Base-by-base conservation (phyloP, 2,888 invertebrate species). In the Amorpha juglandis region DNA sequence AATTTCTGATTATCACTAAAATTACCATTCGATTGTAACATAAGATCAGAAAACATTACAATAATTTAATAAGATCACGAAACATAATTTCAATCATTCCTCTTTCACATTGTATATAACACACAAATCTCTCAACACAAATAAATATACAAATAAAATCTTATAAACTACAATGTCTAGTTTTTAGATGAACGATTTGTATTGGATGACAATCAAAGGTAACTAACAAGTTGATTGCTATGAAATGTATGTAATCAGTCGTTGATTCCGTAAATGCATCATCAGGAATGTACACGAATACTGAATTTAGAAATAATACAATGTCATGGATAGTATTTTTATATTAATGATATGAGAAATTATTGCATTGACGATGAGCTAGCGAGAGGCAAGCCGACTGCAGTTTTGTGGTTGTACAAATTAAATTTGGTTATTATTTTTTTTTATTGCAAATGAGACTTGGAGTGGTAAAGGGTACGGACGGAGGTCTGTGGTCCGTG, bases 111-210 rank as follows among this genome's bases (percentile, higher is more conserved):
- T 77, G 76, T 76, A 80, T 80, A 82, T 86, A 80, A 84, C 84
- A 86, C 86, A 81, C n/a, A n/a, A n/a, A 89, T 85, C 78, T 80
- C 76, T 80, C 79, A 58, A 88, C 84, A 89, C 58, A 87, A 84
- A 86, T 88, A 90, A 88, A 89, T 88, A 88, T 83, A 78, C 79
- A 81, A 86, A 81, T 82, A 83, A 82, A 80, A 81, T 74, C 78
- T 77, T 78, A 80, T 66, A 6, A 71, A 67, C 73, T 70, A 77
- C 73, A 75, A 65, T 70, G 70, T 74, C 69, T 73, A 65, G 73
- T 74, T 51, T 65, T 62, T 70, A 70, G 69, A 72, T 68, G 69
- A 64, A 67, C 75, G 75, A 72, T 68, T 75, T 77, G 72, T 73
- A 70, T 70, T 63, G 50, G 63, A 69, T 74, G 74, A 74, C 63